Percentiles rank a stretch among this genome's conserved stretches.
Evolutionary conservation across 2,113 vertebrate genomes (phyloP).

Genomic region (Petromus typicus): DNA sequence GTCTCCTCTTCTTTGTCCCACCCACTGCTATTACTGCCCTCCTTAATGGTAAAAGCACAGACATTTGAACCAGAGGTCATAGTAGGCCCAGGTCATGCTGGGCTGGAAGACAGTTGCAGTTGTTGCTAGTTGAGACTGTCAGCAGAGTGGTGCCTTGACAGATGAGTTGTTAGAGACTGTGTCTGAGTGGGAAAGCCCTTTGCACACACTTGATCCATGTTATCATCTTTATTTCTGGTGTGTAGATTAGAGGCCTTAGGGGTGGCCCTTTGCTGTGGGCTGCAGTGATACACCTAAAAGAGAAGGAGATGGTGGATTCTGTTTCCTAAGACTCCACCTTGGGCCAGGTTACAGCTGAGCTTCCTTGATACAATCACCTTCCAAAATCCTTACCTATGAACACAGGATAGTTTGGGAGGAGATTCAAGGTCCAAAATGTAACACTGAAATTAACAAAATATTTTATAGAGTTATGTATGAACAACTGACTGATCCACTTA

Average conservation of each 20-base stretch:
- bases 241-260: neutral
- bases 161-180: neutral
- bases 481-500: too few relatives aligned
- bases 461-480: neutral
- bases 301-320: neutral
- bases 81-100: neutral
- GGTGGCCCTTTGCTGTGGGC: neutral
- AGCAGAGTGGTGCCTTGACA: neutral
- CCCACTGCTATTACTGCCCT: fast-evolving
- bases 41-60: fast-evolving
- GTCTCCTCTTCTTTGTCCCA: neutral
- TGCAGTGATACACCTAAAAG: neutral
- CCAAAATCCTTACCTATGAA: neutral
- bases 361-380: neutral
- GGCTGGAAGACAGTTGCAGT: neutral
- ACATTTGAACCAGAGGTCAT: too few relatives aligned
- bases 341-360: neutral
- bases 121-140: neutral
- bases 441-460: neutral
- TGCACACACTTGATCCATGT: neutral
- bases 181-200: neutral
- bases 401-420: neutral
- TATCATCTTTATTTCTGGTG: neutral
- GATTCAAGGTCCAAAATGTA: neutral
- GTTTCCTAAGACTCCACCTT: neutral